phyloP scores from a whole-genome alignment of 1,140 invertebrate genomes.

The Zaprionus africanus region DNA sequence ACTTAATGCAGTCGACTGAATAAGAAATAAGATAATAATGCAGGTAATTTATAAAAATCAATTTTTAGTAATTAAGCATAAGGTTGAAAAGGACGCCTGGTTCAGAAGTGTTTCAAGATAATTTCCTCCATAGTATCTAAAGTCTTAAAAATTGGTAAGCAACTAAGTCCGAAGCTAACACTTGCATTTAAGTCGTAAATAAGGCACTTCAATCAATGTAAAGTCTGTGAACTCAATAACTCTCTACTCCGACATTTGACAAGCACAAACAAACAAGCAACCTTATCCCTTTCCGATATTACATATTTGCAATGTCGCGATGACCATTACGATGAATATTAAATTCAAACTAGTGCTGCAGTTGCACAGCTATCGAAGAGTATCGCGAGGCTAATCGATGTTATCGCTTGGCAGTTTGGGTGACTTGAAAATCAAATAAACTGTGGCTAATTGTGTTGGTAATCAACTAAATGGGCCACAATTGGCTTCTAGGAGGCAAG shows the following conservation, averaged over 20 bases:
- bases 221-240: neutral
- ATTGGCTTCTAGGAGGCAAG: slow-evolving; percentile 60
- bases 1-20: no score
- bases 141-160: neutral
- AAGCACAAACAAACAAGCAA: neutral
- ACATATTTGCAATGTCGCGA: slow-evolving; percentile 9
- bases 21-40: no score
- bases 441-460: slow-evolving; percentile 79
- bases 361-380: slow-evolving; percentile 11
- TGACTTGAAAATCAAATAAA: slow-evolving; percentile 78
- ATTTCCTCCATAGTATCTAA: neutral
- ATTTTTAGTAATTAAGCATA: no score
- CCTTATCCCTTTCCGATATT: neutral
- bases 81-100: no score
- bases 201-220: no score
- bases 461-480: slow-evolving; percentile 80
- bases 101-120: no score
- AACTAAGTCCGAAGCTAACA: neutral
- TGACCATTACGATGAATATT: slow-evolving; percentile 28
- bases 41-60: no score
- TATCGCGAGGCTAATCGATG: slow-evolving; percentile 32
- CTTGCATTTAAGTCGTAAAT: neutral
- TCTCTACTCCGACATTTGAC: no score
- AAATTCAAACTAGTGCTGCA: slow-evolving; percentile 18
- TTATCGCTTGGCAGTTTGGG: slow-evolving; percentile 47